Base-by-base conservation (phyloP, 2,888 invertebrate species). In the Lepidocyrtinus sp. region DNA sequence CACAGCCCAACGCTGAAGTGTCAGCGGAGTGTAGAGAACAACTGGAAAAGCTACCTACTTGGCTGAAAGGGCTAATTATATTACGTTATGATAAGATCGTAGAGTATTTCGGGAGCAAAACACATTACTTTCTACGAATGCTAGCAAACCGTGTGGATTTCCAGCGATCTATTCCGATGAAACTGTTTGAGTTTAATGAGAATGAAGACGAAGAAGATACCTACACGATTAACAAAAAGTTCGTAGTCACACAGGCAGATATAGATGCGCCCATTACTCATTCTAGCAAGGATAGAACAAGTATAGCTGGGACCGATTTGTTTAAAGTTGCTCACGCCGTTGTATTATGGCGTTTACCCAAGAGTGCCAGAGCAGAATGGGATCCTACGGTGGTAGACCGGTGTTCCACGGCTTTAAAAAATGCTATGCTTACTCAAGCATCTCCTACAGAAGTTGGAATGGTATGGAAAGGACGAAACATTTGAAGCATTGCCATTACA, bases 11-110 rank as follows among this genome's bases (percentile, higher is more conserved):
- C 21, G 1, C 55, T 22, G 2, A 63, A 5, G 55, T 77, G 46
- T 62, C 69, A 36, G 9, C 27, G 1, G 67, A 79, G 68, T 50
- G 72, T 50, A 5, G 21, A 21, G 77, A 73, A 9, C 81, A 85
- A 62, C 21, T 85, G 19, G 71, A 73, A n/a, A 68, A 82, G 46
- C 62, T 85, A 1, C 85, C 85, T 2, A 82, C 82, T 0, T 85
- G 85, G 85, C 70, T 85, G 2, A 64, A 75, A 24, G 68, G 83
- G 17, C 70, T 84, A 69, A 75, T 85, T 0, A 1, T 67, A 1
- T 15, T 55, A 1, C 67, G 82, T 12, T 84, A 74, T 50, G 80
- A 77, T 2, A n/a, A 25, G 12, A 83, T 85, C 46, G 46, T 80
- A 12, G 74, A 46, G 1, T 70, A 74, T 12, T 85, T 79, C 61